phyloP scores from a whole-genome alignment of 2,888 invertebrate genomes.

The Lithosia quadra region DNA sequence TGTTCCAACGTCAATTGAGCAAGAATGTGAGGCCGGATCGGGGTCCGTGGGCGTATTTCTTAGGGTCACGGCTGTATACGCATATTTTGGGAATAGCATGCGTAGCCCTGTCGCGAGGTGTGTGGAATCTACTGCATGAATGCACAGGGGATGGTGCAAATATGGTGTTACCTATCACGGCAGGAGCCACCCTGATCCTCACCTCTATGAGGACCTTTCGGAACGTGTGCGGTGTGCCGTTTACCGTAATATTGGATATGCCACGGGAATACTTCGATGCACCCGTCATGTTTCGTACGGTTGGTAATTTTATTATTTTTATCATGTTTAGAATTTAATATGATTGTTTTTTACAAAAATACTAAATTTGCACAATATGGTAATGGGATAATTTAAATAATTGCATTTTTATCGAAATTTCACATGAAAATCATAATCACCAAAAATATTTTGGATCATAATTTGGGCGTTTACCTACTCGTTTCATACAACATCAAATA shows the following conservation, averaged over 20 bases:
- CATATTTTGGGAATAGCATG: constrained; percentile 92
- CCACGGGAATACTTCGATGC: constrained; percentile 93
- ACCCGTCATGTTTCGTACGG: constrained; percentile 94
- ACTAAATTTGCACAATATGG: neutral
- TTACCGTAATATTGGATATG: constrained; percentile 91
- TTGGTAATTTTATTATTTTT: constrained; percentile 81
- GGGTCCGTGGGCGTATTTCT: constrained; percentile 89
- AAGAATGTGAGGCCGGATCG: constrained; percentile 88
- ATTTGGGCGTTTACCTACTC: no score
- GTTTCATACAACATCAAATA: no score
- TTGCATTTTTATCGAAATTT: no score
- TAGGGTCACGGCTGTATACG: constrained; percentile 92
- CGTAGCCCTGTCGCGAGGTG: constrained; percentile 95
- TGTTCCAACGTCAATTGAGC: constrained; percentile 88
- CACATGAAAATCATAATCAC: no score
- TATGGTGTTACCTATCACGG: constrained; percentile 88
- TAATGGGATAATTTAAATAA: no score
- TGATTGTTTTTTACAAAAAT: neutral
- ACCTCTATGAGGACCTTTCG: constrained; percentile 90
- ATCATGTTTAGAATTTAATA: neutral
- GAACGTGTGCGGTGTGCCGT: constrained; percentile 94
- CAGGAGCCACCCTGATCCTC: constrained; percentile 89
- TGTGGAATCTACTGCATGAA: constrained; percentile 92
- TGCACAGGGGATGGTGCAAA: constrained; percentile 88
- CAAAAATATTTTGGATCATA: no score